Evolutionary conservation across 2,797 vertebrate genomes (phyloP).

Genomic region (Xiphorhynchus erythropygius): DNA sequence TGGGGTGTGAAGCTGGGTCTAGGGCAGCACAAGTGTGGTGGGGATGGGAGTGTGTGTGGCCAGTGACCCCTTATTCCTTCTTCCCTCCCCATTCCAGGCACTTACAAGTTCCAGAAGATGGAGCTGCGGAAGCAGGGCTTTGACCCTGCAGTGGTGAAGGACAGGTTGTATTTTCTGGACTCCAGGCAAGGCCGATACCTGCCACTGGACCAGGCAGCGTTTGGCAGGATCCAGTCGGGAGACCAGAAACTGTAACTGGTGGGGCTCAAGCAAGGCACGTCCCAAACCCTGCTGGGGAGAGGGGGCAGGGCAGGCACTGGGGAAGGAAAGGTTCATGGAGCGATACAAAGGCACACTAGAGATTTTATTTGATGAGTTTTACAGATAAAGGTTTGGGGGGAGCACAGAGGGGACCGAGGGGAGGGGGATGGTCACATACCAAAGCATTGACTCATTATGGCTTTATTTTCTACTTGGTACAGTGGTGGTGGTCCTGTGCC

Average conservation of each 20-base stretch:
- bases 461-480: conserved; percentile 63
- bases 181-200: conserved; percentile 85
- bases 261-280: background rate
- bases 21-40: rapidly evolving
- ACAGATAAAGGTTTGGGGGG: background rate
- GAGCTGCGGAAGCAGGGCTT: conserved; percentile 91
- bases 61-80: background rate
- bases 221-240: conserved; percentile 85
- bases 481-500: background rate
- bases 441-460: conserved; percentile 58
- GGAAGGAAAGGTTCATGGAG: background rate
- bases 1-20: background rate
- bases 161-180: conserved; percentile 92
- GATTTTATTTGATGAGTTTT: conserved; percentile 18
- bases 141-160: conserved; percentile 81
- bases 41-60: background rate
- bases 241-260: conserved; percentile 87
- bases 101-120: conserved; percentile 95
- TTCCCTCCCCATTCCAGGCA: conserved; percentile 77
- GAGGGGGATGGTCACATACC: conserved; percentile 43
- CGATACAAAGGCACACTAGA: background rate
- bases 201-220: conserved; percentile 79
- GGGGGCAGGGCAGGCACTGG: background rate
- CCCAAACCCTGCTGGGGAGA: background rate
- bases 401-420: background rate